A percentile compares a stretch with the other conserved stretches of the same genome.
These are phyloP conservation scores for Melanaphis sacchari DNA, from an alignment of 1,140 invertebrate genomes.

Conservation along the genomic window DNA sequence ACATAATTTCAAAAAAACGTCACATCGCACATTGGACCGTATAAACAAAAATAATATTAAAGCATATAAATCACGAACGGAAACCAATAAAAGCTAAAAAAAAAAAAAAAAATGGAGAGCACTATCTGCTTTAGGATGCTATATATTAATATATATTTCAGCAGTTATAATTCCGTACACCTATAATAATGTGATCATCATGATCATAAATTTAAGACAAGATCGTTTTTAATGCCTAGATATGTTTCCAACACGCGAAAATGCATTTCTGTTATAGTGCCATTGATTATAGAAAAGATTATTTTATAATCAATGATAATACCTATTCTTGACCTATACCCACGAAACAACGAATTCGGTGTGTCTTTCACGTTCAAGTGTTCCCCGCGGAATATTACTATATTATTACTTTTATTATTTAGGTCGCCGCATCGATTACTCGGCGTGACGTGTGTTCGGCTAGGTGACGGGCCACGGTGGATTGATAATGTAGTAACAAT, in stretches of 20 bases:
- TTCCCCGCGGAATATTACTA: neutral
- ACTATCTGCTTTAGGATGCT: neutral
- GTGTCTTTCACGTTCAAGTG: neutral
- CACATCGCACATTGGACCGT: neutral
- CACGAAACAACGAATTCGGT: too few species aligned
- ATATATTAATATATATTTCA: neutral
- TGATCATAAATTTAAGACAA: neutral
- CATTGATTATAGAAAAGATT: too few species aligned
- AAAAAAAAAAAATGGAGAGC: neutral
- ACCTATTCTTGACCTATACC: neutral
- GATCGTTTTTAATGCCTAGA: neutral
- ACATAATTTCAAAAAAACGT: neutral
- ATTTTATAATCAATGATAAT: neutral
- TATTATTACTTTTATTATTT: neutral
- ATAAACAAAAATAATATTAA: neutral
- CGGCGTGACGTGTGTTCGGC: neutral
- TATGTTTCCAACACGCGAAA: neutral
- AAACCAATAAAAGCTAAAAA: neutral
- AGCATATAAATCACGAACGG: neutral
- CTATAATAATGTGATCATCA: neutral
- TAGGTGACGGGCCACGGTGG: neutral
- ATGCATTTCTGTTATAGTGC: neutral
- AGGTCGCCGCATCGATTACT: slow-evolving; percentile 6
- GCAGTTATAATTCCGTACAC: neutral
- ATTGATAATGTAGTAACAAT: neutral